phyloP scores from a whole-genome alignment of 2,113 vertebrate species.

The Oncorhynchus masou region DNA sequence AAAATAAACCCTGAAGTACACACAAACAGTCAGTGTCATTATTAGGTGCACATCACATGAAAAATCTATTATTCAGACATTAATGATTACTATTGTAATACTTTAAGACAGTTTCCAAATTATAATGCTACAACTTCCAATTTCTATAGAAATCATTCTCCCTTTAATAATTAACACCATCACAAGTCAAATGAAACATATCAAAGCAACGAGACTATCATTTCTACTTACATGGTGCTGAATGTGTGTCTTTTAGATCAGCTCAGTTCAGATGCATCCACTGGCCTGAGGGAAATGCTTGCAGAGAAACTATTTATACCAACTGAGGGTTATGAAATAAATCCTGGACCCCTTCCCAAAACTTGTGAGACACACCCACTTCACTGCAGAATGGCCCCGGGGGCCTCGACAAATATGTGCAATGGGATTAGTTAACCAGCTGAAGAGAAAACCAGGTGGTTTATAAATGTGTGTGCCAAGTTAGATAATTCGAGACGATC shows the following conservation, averaged over 20 bases:
- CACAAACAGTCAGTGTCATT: not conserved
- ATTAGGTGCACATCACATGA: not conserved
- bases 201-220: not conserved
- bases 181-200: not conserved
- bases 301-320: constrained; percentile 3
- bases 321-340: not conserved
- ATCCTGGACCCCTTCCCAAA: not conserved
- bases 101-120: not conserved
- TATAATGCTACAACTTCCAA: not conserved
- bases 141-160: not conserved
- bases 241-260: not conserved
- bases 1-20: constrained; percentile 54
- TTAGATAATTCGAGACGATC: not conserved
- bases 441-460: not conserved
- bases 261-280: not conserved
- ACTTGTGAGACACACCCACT: not conserved
- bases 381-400: not conserved
- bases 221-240: constrained; percentile 3
- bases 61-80: not conserved
- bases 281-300: not conserved
- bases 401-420: not conserved
- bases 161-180: not conserved
- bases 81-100: not conserved
- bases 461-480: not conserved
- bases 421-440: not conserved